Base-by-base conservation (phyloP, 2,888 invertebrate species). In the Tetrapedia diversipes region DNA sequence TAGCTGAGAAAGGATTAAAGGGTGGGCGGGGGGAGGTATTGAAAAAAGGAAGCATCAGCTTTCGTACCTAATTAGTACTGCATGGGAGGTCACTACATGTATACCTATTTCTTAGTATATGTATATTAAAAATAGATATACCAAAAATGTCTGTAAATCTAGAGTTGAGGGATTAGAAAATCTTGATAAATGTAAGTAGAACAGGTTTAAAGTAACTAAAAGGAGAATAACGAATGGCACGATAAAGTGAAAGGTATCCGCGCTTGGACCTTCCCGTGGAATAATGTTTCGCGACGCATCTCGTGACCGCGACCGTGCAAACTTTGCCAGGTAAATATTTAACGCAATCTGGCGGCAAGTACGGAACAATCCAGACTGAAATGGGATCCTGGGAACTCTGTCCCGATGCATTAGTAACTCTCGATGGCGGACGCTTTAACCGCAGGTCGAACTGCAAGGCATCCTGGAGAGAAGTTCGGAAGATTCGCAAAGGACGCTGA, bases 311-410 rank as follows among this genome's bases (percentile, higher is more conserved):
- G 37, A 24, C 37, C 16, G n/a, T 16, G 37, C 27, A 51, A 61
- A 63, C 63, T 45, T 67, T 34, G 34, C 39, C 43, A 7, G 43
- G 54, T 66, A 60, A 76, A 76, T 65, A 60, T 66, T 72, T 54
- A 60, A 66, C 59, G 43, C 51, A 49, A 59, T 53, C 63, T 49
- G 56, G 19, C 64, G 53, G n/a, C 34, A 19, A 37, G 47, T 41
- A 54, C 53, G 47, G 34, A 53, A 61, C 47, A 41, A 54, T 45
- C 45, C 45, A 24, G 24, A 10, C 11, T 53, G 49, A 49, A 68
- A 61, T 34, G n/a, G 45, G 19, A 32, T 32, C 56, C 41, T 51
- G 29, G 14, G 32, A 56, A 61, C 32, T 45, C 56, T 43, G 32
- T 41, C 19, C 39, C 41, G 59, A 60, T 61, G 56, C 37, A 59